phyloP scores from a whole-genome alignment of 2,888 invertebrate species.

The Clivina fossor region DNA sequence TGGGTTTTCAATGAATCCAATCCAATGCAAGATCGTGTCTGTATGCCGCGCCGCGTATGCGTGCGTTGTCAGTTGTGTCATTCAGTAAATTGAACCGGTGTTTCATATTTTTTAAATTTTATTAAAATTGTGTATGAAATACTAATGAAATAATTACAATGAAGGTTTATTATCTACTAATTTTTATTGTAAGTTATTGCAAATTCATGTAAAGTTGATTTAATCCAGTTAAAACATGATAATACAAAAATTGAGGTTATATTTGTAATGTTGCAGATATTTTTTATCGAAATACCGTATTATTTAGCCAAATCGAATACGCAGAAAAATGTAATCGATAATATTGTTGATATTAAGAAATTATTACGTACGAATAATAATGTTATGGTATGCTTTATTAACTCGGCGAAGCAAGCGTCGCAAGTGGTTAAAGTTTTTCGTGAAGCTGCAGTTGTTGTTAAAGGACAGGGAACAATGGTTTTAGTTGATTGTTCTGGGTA shows the following conservation, averaged over 20 bases:
- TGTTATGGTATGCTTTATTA: constrained; percentile 74
- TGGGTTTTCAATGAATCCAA: no score
- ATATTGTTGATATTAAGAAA: constrained; percentile 72
- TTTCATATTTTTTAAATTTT: no score
- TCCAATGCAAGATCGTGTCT: no score
- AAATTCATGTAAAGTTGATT: no score
- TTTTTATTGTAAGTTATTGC: no score
- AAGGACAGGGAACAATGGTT: constrained; percentile 73
- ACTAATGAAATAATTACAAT: no score
- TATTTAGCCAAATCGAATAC: constrained; percentile 43
- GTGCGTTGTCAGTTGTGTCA: no score
- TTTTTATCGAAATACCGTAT: constrained; percentile 38
- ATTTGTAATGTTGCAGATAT: constrained; percentile 28
- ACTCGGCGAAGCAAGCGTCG: constrained; percentile 59
- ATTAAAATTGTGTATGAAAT: no score
- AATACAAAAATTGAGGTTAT: constrained; percentile 18
- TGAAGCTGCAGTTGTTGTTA: constrained; percentile 73
- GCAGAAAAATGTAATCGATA: constrained; percentile 59
- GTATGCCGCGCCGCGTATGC: no score
- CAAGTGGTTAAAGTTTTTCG: constrained; percentile 67
- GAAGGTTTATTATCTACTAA: no score
- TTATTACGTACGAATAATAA: constrained; percentile 83
- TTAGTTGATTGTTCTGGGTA: constrained; percentile 68
- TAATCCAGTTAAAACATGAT: no score
- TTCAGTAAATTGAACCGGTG: no score